These are phyloP conservation scores for Pseudocheirus occidentalis DNA, from an alignment of 2,797 vertebrate species.

Conservation along the genomic window DNA sequence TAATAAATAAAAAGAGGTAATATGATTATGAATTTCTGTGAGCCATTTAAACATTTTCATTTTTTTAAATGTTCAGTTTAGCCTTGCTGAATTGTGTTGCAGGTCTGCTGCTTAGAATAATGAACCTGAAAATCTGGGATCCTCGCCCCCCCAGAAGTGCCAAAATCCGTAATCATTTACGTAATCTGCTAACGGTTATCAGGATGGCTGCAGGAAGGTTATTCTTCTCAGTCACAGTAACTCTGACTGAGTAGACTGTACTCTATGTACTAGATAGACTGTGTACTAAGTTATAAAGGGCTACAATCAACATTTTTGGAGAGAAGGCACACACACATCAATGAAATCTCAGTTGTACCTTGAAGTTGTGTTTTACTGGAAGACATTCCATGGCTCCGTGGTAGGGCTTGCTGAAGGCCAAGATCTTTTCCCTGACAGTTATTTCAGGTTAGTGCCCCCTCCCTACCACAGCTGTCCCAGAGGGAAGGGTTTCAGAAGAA, in stretches of 20 bases:
- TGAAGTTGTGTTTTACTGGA: not conserved
- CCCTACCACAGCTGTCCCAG: not conserved
- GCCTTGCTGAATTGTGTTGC: not conserved
- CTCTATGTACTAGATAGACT: not conserved
- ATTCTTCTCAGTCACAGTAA: not conserved
- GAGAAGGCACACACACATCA: not conserved
- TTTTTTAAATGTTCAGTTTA: not conserved
- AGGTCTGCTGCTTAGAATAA: not conserved
- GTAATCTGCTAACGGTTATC: not conserved
- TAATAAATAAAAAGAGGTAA: not conserved
- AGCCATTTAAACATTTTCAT: not conserved
- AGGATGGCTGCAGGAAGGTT: not conserved
- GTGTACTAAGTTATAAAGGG: not conserved
- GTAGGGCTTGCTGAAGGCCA: not conserved
- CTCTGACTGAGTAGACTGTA: not conserved
- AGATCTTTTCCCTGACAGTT: not conserved
- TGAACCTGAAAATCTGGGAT: not conserved
- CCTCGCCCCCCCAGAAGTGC: not conserved
- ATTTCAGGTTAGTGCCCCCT: not conserved
- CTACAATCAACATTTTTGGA: not conserved
- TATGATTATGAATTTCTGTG: not conserved
- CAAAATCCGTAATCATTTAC: not conserved
- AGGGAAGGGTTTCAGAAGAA: not conserved
- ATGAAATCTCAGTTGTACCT: not conserved
- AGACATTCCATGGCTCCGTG: not conserved